Conservation (phyloP, 1,140 invertebrate genomes). For the Atta texana region DNA sequence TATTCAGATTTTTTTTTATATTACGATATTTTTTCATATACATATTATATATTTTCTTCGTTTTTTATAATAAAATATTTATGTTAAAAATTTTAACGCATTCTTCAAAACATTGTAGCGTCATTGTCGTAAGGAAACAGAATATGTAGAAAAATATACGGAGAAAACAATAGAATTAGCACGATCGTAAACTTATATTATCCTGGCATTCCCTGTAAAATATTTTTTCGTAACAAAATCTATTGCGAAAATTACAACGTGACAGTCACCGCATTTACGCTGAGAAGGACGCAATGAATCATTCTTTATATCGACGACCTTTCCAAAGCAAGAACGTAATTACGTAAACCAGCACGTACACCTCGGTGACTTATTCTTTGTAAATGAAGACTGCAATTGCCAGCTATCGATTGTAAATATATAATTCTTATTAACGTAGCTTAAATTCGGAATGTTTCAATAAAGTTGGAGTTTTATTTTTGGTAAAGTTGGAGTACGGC, state of each 20-base stretch:
- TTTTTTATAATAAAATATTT: background rate
- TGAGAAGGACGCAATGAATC: conserved; percentile 28
- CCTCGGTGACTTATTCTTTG: background rate
- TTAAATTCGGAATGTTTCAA: background rate
- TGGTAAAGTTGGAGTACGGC: background rate
- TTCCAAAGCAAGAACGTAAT: background rate
- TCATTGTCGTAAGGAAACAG: background rate
- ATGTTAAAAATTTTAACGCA: background rate
- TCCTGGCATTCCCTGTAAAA: background rate
- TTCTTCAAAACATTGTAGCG: background rate
- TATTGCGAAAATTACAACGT: conserved; percentile 4
- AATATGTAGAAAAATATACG: background rate
- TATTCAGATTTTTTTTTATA: background rate
- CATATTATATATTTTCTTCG: background rate
- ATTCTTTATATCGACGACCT: conserved; percentile 42
- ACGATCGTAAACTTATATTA: conserved; percentile 2
- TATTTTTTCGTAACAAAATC: conserved; percentile 18
- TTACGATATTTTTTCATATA: background rate
- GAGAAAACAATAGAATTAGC: background rate
- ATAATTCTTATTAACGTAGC: background rate
- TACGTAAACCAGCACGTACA: conserved; percentile 19
- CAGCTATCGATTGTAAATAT: background rate
- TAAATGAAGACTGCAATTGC: conserved; percentile 17
- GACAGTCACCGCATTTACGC: conserved; percentile 2
- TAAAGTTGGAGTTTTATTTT: background rate